Conservation (phyloP, 2,113 vertebrate genomes). For the Geococcyx californianus region DNA sequence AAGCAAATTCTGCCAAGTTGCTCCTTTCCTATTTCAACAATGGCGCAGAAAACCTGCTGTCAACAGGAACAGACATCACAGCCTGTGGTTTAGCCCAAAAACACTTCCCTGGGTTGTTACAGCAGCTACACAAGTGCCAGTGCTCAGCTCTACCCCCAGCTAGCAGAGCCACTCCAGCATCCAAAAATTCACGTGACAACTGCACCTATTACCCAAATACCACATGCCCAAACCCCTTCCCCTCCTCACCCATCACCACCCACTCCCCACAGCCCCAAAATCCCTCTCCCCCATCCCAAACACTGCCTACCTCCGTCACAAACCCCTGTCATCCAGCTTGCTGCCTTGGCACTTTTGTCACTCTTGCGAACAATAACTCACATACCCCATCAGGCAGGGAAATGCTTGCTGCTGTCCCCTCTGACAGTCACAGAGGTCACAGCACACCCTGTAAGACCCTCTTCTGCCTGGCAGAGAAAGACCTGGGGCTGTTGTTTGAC, state of each 20-base stretch:
- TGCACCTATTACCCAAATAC: fast-evolving
- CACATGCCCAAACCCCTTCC: neutral
- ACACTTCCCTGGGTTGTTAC: neutral
- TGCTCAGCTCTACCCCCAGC: fast-evolving
- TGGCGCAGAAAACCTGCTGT: neutral
- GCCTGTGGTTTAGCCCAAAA: neutral
- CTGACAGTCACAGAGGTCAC: neutral
- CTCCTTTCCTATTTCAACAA: slow-evolving; percentile 10
- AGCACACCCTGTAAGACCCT: neutral
- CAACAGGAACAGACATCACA: neutral
- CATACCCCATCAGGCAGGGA: fast-evolving
- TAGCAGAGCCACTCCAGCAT: neutral
- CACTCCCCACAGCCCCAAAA: neutral
- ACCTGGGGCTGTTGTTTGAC: no score
- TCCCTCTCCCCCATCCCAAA: neutral
- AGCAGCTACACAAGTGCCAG: neutral
- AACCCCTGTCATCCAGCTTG: neutral
- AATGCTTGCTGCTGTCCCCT: neutral
- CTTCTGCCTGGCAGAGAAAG: no score
- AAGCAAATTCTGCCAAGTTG: neutral
- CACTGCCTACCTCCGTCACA: neutral
- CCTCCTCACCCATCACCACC: neutral
- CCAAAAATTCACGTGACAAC: neutral
- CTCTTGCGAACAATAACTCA: neutral
- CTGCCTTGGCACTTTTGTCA: neutral